Conservation (phyloP, 92 coral and sea anemone genomes). For the Porites lobata region DNA sequence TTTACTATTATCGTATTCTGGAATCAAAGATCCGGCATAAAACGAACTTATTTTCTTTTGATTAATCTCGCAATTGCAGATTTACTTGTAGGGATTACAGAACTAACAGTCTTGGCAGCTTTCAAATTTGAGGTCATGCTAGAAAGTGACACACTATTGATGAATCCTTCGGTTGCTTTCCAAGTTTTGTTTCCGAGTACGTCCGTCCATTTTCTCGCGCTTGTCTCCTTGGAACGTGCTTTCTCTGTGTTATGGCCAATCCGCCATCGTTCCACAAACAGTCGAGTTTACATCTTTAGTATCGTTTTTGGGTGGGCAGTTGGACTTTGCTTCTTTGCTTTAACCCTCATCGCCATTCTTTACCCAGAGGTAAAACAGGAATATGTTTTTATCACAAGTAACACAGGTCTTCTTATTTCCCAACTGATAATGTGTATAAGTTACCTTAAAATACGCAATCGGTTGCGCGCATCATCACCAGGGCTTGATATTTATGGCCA, state of each 20-base stretch:
- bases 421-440: background rate
- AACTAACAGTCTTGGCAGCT: background rate
- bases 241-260: conserved; percentile 25
- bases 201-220: conserved; percentile 11
- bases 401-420: background rate
- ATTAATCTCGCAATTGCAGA: conserved; percentile 27
- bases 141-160: background rate
- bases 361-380: background rate
- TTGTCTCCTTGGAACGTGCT: conserved; percentile 27
- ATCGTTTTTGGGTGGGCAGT: background rate
- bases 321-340: background rate
- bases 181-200: background rate
- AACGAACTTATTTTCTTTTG: background rate
- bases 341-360: background rate
- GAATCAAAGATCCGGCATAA: background rate
- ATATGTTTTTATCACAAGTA: background rate
- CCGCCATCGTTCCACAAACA: conserved; percentile 18
- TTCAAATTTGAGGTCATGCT: background rate
- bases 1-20: background rate
- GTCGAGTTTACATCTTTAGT: background rate
- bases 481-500: background rate
- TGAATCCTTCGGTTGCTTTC: background rate
- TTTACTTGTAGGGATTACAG: background rate
- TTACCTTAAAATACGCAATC: background rate
- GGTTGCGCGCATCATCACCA: background rate